phyloP scores from a whole-genome alignment of 2,113 vertebrate species.

The Vombatus ursinus region DNA sequence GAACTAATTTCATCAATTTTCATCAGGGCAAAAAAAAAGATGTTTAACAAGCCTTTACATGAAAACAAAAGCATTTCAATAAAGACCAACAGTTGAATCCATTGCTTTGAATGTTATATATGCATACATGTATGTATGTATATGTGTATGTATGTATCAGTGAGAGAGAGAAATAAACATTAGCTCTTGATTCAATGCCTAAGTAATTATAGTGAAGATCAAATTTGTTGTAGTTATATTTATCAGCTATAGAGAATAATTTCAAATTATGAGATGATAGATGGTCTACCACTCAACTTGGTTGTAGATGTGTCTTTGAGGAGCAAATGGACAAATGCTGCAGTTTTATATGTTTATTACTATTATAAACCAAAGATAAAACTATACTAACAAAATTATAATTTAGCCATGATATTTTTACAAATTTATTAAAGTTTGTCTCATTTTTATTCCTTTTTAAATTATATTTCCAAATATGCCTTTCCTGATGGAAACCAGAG shows the following conservation, averaged over 20 bases:
- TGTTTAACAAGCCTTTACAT: background rate
- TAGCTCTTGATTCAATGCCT: background rate
- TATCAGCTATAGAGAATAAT: background rate
- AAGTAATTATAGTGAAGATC: background rate
- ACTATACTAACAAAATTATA: background rate
- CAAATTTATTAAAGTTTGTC: background rate
- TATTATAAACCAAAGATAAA: background rate
- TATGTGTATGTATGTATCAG: too few species aligned
- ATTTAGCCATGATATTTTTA: background rate
- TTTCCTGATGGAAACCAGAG: slow-evolving; percentile 7
- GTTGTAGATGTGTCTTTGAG: background rate
- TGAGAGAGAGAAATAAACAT: background rate
- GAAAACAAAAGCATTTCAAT: background rate
- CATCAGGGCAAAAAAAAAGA: background rate
- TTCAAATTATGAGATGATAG: background rate
- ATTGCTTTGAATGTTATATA: background rate
- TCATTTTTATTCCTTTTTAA: background rate
- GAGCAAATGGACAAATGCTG: background rate
- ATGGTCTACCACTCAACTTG: background rate
- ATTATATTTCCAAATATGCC: background rate
- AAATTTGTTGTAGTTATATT: background rate
- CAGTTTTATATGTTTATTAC: background rate
- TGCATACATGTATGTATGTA: too few species aligned
- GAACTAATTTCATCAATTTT: background rate
- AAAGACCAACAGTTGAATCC: too few species aligned